These are phyloP conservation scores for Dendroctonus valens DNA, from an alignment of 1,140 invertebrate genomes.

Conservation along the genomic window DNA sequence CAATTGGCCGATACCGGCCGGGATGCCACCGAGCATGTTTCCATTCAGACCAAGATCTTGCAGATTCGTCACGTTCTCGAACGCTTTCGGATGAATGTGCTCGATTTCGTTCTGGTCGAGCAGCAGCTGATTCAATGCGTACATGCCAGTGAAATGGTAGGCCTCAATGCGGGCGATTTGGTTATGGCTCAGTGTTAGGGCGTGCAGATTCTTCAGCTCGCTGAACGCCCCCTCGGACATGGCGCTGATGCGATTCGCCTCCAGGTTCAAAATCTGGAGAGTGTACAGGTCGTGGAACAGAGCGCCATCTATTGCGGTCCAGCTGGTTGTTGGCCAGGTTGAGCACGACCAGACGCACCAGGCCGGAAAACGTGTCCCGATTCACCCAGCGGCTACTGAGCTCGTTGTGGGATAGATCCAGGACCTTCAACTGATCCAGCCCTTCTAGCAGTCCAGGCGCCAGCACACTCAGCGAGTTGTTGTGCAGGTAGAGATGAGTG, in stretches of 20 bases:
- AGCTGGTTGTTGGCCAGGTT: conserved; percentile 75
- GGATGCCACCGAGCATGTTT: conserved; percentile 72
- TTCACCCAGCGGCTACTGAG: conserved; percentile 78
- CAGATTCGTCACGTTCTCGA: conserved; percentile 76
- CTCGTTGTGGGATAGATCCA: conserved; percentile 76
- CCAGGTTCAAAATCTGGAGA: conserved; percentile 73
- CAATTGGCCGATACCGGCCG: conserved; percentile 66
- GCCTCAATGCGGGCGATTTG: conserved; percentile 66
- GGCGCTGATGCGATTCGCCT: conserved; percentile 71
- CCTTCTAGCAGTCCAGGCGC: conserved; percentile 74
- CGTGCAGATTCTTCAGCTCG: conserved; percentile 73
- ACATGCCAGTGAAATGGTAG: conserved; percentile 69
- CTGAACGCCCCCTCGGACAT: conserved; percentile 73
- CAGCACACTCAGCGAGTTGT: conserved; percentile 75
- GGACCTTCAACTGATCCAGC: conserved; percentile 70
- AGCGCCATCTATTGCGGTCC: conserved; percentile 64
- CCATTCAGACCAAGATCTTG: conserved; percentile 76
- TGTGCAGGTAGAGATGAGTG: conserved; percentile 71
- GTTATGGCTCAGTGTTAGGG: conserved; percentile 72
- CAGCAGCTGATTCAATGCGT: conserved; percentile 69
- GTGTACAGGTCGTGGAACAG: conserved; percentile 74
- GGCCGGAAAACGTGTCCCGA: conserved; percentile 71
- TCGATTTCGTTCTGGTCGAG: conserved; percentile 74
- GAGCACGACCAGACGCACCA: conserved; percentile 70
- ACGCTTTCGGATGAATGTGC: conserved; percentile 68